Conservation (phyloP, 2,113 vertebrate species). For the Shinisaurus crocodilurus region DNA sequence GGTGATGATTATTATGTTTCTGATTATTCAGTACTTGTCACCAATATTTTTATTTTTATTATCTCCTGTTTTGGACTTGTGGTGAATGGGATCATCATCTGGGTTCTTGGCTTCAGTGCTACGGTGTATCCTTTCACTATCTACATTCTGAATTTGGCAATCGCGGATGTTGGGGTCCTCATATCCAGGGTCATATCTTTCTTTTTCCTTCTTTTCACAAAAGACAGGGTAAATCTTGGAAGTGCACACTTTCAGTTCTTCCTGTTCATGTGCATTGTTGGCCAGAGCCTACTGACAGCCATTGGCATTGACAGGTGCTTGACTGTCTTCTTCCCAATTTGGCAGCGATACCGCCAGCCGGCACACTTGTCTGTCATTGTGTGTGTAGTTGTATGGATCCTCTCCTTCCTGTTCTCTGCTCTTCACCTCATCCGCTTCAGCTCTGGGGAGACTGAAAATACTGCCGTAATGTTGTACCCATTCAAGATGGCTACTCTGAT, state of each 20-base stretch:
- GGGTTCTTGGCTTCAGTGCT: background rate
- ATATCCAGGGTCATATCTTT: background rate
- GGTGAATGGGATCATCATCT: background rate
- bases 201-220: background rate
- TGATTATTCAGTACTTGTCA: background rate
- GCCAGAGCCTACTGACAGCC: constrained; percentile 35
- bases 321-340: constrained; percentile 26
- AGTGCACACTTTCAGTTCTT: background rate
- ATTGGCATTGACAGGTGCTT: constrained; percentile 29
- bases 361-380: constrained; percentile 5
- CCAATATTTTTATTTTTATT: background rate
- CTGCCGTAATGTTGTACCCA: background rate
- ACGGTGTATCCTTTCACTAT: background rate
- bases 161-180: background rate
- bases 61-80: background rate
- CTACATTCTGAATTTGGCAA: background rate
- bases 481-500: background rate
- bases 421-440: background rate
- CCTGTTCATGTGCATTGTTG: constrained; percentile 22
- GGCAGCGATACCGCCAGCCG: constrained; percentile 11
- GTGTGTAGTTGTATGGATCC: constrained; percentile 14
- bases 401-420: constrained; percentile 11
- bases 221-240: background rate
- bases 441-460: background rate
- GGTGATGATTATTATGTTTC: background rate